A percentile compares a stretch with the other conserved stretches of the same genome.
Conservation (phyloP, 2,888 invertebrate genomes). For the Melanostoma mellinum region DNA sequence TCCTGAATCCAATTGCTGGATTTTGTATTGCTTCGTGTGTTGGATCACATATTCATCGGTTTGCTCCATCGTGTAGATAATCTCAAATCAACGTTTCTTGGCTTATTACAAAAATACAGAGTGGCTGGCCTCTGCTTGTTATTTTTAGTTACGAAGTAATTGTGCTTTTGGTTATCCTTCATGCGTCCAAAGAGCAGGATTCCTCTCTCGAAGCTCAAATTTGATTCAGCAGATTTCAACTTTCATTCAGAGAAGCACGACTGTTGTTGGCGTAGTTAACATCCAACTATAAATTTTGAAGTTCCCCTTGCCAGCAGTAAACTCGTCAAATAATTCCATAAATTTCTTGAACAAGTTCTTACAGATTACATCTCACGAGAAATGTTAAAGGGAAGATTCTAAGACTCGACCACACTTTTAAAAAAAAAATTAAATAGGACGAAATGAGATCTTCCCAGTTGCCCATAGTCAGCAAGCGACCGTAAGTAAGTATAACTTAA, state of each 20-base stretch:
- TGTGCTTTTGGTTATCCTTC: constrained; percentile 99
- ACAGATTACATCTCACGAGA: too few relatives aligned
- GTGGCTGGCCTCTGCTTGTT: constrained; percentile 95
- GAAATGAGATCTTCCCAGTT: too few relatives aligned
- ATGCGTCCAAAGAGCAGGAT: constrained; percentile 94
- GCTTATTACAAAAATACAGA: constrained; percentile 99
- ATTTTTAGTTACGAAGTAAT: constrained; percentile 99
- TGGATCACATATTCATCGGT: constrained; percentile 99
- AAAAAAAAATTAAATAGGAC: too few relatives aligned
- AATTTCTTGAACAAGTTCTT: too few relatives aligned
- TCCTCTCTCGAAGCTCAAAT: constrained; percentile 98
- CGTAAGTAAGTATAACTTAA: too few relatives aligned
- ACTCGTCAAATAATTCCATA: constrained; percentile 93
- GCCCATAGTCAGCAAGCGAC: too few relatives aligned
- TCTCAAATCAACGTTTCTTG: constrained; percentile 98
- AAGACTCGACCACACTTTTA: too few relatives aligned
- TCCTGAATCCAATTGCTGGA: constrained; percentile 96
- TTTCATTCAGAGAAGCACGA: too few relatives aligned
- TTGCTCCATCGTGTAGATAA: constrained; percentile 99
- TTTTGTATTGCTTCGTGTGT: constrained; percentile 98
- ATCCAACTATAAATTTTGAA: constrained; percentile 98
- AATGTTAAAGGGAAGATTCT: too few relatives aligned
- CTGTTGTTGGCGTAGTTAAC: constrained; percentile 99
- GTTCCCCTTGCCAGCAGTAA: constrained; percentile 97
- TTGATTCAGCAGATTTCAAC: too few relatives aligned